These are phyloP conservation scores for Magallana angulata DNA, from an alignment of 1,140 invertebrate genomes.

Conservation along the genomic window DNA sequence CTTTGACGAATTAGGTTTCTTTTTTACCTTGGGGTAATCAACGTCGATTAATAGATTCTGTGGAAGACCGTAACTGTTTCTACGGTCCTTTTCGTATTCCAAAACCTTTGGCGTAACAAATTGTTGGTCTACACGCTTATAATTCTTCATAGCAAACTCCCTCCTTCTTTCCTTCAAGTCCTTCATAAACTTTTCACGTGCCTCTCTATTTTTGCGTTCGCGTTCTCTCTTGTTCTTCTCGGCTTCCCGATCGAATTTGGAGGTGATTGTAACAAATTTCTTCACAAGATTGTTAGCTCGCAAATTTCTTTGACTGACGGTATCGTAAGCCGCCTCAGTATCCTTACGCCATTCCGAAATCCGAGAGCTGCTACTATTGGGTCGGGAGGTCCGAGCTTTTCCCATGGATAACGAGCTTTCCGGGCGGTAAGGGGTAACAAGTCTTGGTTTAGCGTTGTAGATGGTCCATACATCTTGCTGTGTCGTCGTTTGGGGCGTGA, in stretches of 20 bases:
- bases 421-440: not conserved
- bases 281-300: not conserved
- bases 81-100: not conserved
- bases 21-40: not conserved
- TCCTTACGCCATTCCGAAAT: not conserved
- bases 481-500: not conserved
- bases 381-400: not conserved
- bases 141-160: not conserved
- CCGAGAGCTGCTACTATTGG: not conserved
- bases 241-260: not conserved
- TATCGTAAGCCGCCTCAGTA: not conserved
- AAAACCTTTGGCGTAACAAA: slow-evolving; percentile 20
- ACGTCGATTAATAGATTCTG: not conserved
- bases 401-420: not conserved
- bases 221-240: not conserved
- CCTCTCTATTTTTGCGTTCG: slow-evolving; percentile 1
- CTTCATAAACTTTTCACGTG: not conserved
- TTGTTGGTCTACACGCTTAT: slow-evolving; percentile 11
- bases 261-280: not conserved
- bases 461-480: not conserved
- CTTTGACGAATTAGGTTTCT: not conserved
- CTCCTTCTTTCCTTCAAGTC: slow-evolving; percentile 4
- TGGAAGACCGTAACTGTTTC: slow-evolving; percentile 2
- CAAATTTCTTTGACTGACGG: not conserved
- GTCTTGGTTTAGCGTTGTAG: slow-evolving; percentile 1